Percentiles rank a stretch among this genome's conserved stretches.
These are phyloP conservation scores for Agonopterix heracliana DNA, from an alignment of 2,888 invertebrate species.

Conservation along the genomic window DNA sequence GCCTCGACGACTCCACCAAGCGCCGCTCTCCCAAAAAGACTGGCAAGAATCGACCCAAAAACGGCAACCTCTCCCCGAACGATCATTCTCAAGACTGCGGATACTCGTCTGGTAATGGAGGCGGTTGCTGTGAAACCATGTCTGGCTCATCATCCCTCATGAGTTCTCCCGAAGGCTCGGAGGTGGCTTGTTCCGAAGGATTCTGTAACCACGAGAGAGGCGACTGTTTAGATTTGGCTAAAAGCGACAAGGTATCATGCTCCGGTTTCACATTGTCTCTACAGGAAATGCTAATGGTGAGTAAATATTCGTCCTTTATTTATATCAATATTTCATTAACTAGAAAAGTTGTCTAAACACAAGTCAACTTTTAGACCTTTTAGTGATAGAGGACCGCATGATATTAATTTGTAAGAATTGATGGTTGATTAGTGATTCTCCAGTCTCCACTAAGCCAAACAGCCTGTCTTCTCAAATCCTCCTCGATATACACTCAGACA, in stretches of 20 bases:
- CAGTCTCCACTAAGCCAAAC: no score
- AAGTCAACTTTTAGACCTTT: no score
- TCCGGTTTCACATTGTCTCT: conserved; percentile 78
- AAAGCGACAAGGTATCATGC: conserved; percentile 58
- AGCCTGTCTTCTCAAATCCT: no score
- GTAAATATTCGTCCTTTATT: conserved; percentile 21
- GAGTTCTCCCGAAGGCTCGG: conserved; percentile 93
- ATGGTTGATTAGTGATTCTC: no score
- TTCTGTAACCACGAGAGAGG: conserved; percentile 87
- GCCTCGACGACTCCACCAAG: conserved; percentile 65
- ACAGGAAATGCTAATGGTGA: conserved; percentile 88
- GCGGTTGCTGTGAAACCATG: conserved; percentile 80
- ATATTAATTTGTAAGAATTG: no score
- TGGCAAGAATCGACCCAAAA: conserved; percentile 57
- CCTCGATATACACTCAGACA: no score
- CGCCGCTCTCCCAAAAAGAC: conserved; percentile 56
- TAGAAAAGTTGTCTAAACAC: no score
- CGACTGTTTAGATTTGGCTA: conserved; percentile 58
- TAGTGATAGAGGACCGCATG: no score
- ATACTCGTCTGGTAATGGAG: conserved; percentile 90
- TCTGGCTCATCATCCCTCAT: conserved; percentile 85
- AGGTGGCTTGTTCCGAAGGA: conserved; percentile 91
- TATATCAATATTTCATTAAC: no score
- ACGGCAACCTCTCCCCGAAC: conserved; percentile 77
- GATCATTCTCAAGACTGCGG: conserved; percentile 90